These are phyloP conservation scores for Daboia siamensis DNA, from an alignment of 2,113 vertebrate genomes.

Conservation along the genomic window DNA sequence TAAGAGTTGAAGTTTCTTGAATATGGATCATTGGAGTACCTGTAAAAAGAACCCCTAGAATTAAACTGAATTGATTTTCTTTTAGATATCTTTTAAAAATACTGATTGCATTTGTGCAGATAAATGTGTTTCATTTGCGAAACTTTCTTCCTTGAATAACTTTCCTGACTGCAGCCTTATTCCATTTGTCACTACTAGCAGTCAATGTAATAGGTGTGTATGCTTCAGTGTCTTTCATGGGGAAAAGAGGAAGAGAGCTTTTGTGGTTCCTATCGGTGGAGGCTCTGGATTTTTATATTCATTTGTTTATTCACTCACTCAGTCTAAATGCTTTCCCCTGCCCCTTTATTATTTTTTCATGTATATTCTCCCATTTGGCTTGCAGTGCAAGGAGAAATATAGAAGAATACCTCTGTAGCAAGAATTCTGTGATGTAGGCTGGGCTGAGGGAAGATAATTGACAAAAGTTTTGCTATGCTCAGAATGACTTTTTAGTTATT, in stretches of 20 bases:
- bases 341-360: not conserved
- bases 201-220: not conserved
- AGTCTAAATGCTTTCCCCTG: not conserved
- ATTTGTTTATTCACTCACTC: not conserved
- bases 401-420: not conserved
- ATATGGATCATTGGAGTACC: not conserved
- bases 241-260: not conserved
- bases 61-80: not conserved
- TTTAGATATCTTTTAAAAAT: not conserved
- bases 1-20: not conserved
- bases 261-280: not conserved
- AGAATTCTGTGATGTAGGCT: not conserved
- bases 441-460: not conserved
- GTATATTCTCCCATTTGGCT: not conserved
- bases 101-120: not conserved
- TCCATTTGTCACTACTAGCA: not conserved
- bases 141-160: not conserved
- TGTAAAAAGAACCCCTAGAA: not conserved
- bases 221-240: not conserved
- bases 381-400: not conserved
- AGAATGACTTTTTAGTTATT: not conserved
- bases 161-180: not conserved
- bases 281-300: not conserved
- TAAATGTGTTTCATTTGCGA: not conserved
- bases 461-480: not conserved